Evolutionary conservation across 2,888 invertebrate genomes (phyloP).

Genomic region (Emmelina monodactyla): DNA sequence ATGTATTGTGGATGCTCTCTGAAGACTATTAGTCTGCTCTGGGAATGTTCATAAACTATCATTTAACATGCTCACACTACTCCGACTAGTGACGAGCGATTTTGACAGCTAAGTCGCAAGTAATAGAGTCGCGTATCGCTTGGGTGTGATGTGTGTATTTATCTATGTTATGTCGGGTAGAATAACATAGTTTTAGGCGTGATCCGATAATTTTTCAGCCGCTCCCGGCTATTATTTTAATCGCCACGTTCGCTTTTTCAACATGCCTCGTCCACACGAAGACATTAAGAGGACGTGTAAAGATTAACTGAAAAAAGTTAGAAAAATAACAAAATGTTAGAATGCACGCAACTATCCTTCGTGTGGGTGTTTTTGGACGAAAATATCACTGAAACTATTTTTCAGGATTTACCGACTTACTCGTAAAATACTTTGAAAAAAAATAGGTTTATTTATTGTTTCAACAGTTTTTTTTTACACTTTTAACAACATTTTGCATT

Average conservation of each 20-base stretch:
- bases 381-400: slow-evolving; percentile 27
- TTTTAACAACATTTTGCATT: no score
- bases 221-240: slow-evolving; percentile 29
- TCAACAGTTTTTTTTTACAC: no score
- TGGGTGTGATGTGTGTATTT: no score
- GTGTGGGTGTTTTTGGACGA: slow-evolving; percentile 40
- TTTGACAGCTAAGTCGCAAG: no score
- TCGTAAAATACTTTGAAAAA: no score
- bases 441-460: no score
- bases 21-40: slow-evolving; percentile 31
- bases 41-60: slow-evolving; percentile 36
- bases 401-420: neutral
- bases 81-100: no score
- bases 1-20: slow-evolving; percentile 34
- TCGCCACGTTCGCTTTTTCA: slow-evolving; percentile 24
- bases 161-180: no score
- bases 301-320: slow-evolving; percentile 52
- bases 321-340: slow-evolving; percentile 21
- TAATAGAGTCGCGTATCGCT: no score
- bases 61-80: no score
- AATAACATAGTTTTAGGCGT: slow-evolving; percentile 26
- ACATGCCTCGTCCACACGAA: slow-evolving; percentile 17
- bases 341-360: slow-evolving; percentile 29
- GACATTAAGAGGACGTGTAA: slow-evolving; percentile 29
- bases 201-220: slow-evolving; percentile 29